Conservation (phyloP, 2,888 invertebrate genomes). For the Thalpophila matura region DNA sequence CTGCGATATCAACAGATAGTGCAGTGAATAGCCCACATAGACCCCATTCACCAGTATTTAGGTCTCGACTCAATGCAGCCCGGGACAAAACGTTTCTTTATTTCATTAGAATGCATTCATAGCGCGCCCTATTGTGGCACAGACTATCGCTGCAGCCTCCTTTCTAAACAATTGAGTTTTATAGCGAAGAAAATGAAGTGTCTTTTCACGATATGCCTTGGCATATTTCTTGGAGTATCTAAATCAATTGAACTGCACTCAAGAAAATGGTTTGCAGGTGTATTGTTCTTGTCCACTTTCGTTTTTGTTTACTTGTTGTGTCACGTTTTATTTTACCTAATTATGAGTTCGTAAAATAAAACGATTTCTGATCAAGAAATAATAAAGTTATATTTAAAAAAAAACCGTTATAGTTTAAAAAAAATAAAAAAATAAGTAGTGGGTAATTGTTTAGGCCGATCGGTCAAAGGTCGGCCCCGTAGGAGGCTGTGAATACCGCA, state of each 20-base stretch:
- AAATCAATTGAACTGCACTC: conserved; percentile 49
- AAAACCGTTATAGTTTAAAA: too few species aligned
- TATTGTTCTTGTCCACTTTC: conserved; percentile 33
- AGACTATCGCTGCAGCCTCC: conserved; percentile 65
- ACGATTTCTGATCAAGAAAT: too few species aligned
- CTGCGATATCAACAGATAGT: conserved; percentile 65
- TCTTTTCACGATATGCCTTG: conserved; percentile 52
- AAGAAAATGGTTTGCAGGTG: conserved; percentile 31
- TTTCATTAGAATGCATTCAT: conserved; percentile 83
- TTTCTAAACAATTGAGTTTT: conserved; percentile 72
- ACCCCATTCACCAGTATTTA: conserved; percentile 72
- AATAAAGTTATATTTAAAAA: too few species aligned
- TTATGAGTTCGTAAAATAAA: too few species aligned
- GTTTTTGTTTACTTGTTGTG: conserved; percentile 45
- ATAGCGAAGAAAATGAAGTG: conserved; percentile 63
- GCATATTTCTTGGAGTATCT: conserved; percentile 51
- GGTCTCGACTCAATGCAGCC: conserved; percentile 74
- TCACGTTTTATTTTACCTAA: neutral
- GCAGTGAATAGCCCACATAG: conserved; percentile 65
- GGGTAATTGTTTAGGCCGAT: too few species aligned
- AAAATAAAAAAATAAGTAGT: too few species aligned
- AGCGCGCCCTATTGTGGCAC: conserved; percentile 69
- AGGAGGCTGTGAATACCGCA: too few species aligned
- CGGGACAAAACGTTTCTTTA: conserved; percentile 83
- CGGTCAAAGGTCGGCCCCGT: too few species aligned